These are phyloP conservation scores for Drosophila quinaria DNA, from an alignment of 2,888 invertebrate species.

Conservation along the genomic window DNA sequence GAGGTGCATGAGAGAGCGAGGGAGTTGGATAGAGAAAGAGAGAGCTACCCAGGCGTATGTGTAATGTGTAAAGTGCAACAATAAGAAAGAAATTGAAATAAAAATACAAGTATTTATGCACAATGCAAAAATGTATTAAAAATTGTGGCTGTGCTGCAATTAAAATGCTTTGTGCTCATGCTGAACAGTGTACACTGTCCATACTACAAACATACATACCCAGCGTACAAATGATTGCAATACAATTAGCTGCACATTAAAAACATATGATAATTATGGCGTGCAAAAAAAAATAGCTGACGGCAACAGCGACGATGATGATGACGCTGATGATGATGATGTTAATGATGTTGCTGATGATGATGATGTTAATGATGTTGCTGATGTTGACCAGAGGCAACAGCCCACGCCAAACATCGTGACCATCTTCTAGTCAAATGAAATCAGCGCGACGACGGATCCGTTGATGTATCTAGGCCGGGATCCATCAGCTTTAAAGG, in stretches of 20 bases:
- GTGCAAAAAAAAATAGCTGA: conserved; percentile 39
- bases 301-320: not conserved
- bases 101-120: conserved; percentile 61
- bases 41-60: conserved; percentile 68
- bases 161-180: conserved; percentile 76
- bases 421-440: conserved; percentile 70
- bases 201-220: conserved; percentile 5
- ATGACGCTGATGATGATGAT: not conserved
- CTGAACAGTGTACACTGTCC: conserved; percentile 43
- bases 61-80: conserved; percentile 47
- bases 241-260: conserved; percentile 85
- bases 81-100: conserved; percentile 55
- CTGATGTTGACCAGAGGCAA: conserved; percentile 65
- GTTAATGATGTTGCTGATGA: not conserved
- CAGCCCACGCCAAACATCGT: conserved; percentile 56
- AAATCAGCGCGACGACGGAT: conserved; percentile 77
- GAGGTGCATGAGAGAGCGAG: conserved; percentile 29
- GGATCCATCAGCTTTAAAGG: not conserved
- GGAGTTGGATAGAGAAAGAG: conserved; percentile 19
- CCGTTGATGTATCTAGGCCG: conserved; percentile 48
- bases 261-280: conserved; percentile 82
- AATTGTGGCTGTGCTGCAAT: conserved; percentile 70
- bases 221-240: conserved; percentile 65
- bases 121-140: conserved; percentile 56
- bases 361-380: conserved; percentile 28